phyloP scores from a whole-genome alignment of 2,797 vertebrate species.

The Agapornis canus region DNA sequence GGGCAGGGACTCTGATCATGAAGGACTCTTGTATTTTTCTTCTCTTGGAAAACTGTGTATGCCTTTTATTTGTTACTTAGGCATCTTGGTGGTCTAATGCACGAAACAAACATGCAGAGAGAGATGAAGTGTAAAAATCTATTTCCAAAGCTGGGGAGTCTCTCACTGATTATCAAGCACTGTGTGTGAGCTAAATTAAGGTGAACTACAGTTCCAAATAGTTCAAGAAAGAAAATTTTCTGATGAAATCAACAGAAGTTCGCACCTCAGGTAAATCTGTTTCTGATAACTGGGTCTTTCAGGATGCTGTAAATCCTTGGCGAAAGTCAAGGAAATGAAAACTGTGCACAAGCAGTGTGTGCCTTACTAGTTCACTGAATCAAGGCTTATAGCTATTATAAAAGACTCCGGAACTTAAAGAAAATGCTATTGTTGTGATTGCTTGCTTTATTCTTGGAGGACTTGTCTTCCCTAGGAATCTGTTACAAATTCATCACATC shows the following conservation, averaged over 20 bases:
- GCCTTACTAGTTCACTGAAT: neutral
- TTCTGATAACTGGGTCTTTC: slow-evolving; percentile 5
- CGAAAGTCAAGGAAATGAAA: neutral
- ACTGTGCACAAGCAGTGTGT: neutral
- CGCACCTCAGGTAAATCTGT: neutral
- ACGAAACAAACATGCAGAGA: neutral
- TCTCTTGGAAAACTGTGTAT: neutral
- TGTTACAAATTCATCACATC: neutral
- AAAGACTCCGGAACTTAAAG: neutral
- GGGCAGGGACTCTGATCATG: neutral
- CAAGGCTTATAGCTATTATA: neutral
- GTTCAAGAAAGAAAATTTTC: neutral
- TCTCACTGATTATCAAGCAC: neutral
- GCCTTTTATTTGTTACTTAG: neutral
- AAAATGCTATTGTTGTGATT: neutral
- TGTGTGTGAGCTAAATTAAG: neutral
- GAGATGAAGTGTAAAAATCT: neutral
- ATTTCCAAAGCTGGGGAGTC: neutral
- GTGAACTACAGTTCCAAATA: neutral
- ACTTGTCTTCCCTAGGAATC: neutral
- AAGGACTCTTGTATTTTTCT: neutral
- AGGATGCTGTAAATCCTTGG: neutral
- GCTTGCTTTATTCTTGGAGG: neutral
- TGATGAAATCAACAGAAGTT: neutral
- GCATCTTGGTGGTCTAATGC: neutral